Conservation (phyloP, 2,888 invertebrate genomes). For the Ommatoiulus sabulosus region DNA sequence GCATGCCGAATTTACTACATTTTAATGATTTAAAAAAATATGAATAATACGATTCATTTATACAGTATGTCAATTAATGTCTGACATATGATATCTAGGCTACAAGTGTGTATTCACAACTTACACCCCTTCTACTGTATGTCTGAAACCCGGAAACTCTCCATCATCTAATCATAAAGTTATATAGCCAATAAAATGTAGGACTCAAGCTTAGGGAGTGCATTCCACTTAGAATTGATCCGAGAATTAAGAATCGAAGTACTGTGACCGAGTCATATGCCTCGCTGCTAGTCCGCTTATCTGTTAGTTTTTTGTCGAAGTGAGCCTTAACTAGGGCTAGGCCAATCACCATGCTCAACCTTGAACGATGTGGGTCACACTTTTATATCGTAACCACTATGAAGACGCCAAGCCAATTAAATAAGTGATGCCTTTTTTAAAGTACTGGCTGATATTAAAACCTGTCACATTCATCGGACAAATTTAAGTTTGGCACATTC, state of each 20-base stretch:
- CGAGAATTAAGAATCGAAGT: not conserved
- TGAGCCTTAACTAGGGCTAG: not conserved
- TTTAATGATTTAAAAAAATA: not conserved
- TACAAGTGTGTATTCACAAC: not conserved
- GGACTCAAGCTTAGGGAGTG: not conserved
- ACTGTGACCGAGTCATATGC: not conserved
- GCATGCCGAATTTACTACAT: no score
- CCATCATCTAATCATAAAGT: not conserved
- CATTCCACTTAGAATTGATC: slow-evolving; percentile 27
- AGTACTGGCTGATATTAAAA: not conserved
- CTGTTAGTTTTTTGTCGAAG: not conserved
- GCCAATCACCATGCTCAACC: slow-evolving; percentile 20
- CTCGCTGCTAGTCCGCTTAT: not conserved
- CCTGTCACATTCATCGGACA: not conserved
- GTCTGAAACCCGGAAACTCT: not conserved
- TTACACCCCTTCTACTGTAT: not conserved
- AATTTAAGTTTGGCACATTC: not conserved
- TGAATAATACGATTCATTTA: not conserved
- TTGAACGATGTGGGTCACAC: not conserved
- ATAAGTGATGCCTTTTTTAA: not conserved
- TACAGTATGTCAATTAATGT: not conserved
- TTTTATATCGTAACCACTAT: not conserved
- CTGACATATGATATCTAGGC: not conserved
- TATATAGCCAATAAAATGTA: not conserved
- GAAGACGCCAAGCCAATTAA: not conserved